These are phyloP conservation scores for Pelosia muscerda DNA, from an alignment of 2,888 invertebrate genomes.

Conservation along the genomic window DNA sequence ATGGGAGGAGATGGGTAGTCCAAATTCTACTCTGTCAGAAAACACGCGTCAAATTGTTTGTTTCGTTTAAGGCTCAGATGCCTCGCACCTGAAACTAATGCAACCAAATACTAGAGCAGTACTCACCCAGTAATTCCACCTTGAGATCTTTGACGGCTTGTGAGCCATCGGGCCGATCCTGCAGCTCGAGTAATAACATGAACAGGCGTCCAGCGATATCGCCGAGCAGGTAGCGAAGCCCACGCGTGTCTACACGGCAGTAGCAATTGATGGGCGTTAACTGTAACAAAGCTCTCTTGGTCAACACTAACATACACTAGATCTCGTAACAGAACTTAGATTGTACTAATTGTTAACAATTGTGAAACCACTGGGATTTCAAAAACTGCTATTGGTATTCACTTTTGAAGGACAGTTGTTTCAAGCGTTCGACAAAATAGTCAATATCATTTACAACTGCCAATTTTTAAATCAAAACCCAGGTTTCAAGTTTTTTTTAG, in stretches of 20 bases:
- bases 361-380: too few species aligned
- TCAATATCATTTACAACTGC: too few species aligned
- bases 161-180: conserved; percentile 92
- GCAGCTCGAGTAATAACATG: conserved; percentile 97
- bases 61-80: background rate
- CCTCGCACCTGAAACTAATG: background rate
- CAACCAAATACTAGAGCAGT: background rate
- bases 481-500: too few species aligned
- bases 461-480: too few species aligned
- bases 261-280: conserved; percentile 98
- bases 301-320: background rate
- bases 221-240: conserved; percentile 96
- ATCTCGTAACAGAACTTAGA: too few species aligned
- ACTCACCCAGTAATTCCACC: conserved; percentile 94
- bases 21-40: too few species aligned
- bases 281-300: conserved; percentile 70
- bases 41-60: too few species aligned
- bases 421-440: too few species aligned
- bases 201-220: conserved; percentile 98
- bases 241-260: conserved; percentile 96
- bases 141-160: conserved; percentile 95
- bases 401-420: too few species aligned
- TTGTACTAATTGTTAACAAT: too few species aligned
- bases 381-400: too few species aligned
- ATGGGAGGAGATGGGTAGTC: too few species aligned